Base-by-base conservation (phyloP, 2,888 invertebrate genomes). In the Sepioteuthis lessoniana region DNA sequence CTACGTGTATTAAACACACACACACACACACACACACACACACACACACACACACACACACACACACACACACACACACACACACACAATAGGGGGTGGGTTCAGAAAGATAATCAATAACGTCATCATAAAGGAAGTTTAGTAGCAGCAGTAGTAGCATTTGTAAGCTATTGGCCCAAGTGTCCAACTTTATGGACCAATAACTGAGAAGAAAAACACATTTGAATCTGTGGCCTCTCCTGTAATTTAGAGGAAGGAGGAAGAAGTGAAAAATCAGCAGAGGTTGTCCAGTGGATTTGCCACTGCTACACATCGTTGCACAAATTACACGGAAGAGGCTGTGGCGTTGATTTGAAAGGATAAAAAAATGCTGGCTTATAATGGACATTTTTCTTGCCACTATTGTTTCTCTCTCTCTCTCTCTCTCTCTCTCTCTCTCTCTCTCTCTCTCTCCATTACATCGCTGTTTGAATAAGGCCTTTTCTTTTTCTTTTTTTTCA, bases 101-200 rank as follows among this genome's bases (percentile, higher is more conserved):
- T 5, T 25, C 28, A 0, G 25, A 25, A 60, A 31, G 31, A 60
- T 31, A 76, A 76, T 76, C 76, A 35, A 76, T 76, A 76, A 35
- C 19, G 13, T 25, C 13, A 60, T 28, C 31, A 60, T 60, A 76
- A 3, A 76, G 76, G 76, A n/a, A n/a, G 25, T 76, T 76, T 25
- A n/a, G n/a, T 31, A 31, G 8, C 76, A 76, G 76, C 76, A 76
- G 76, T n/a, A 76, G n/a, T n/a, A 76, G n/a, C 76, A 76, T 13
- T 76, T 76, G 76, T 35, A n/a, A 76, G 76, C 19, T 76, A 76
- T 76, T 76, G 76, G 76, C 76, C 35, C 10, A 76, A 76, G 76
- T 76, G 76, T 76, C 76, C 76, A 76, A 76, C 76, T 76, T 76
- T 35, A 76, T 76, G 76, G 35, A 76, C 76, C 76, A 76, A 76